Evolutionary conservation across 2,888 invertebrate species (phyloP).

Genomic region (Ormyrus rosae): DNA sequence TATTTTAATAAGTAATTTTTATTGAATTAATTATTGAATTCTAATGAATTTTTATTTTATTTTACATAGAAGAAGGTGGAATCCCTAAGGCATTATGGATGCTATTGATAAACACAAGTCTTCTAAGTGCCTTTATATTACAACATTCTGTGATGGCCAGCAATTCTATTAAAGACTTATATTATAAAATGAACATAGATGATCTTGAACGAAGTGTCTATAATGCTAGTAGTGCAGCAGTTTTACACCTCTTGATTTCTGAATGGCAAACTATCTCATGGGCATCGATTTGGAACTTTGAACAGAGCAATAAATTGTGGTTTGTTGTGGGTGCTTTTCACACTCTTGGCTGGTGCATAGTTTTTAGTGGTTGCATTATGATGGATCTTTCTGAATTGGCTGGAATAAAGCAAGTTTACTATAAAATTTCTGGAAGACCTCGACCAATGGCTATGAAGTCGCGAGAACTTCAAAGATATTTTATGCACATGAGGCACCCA

Average conservation of each 20-base stretch:
- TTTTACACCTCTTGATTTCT: conserved; percentile 76
- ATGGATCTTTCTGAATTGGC: conserved; percentile 81
- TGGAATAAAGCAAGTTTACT: conserved; percentile 81
- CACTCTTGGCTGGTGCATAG: conserved; percentile 78
- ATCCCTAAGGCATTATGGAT: conserved; percentile 73
- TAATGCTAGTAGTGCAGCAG: conserved; percentile 71
- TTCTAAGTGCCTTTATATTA: conserved; percentile 78
- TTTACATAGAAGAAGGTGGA: conserved; percentile 54
- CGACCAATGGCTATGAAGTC: conserved; percentile 79
- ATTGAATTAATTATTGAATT: not conserved
- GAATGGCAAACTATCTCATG: conserved; percentile 78
- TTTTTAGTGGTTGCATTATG: conserved; percentile 80
- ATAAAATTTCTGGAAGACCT: conserved; percentile 77
- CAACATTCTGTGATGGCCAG: conserved; percentile 80
- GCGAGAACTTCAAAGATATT: conserved; percentile 77
- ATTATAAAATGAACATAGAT: conserved; percentile 74
- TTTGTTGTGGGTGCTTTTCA: conserved; percentile 77
- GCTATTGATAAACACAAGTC: conserved; percentile 75
- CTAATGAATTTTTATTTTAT: not conserved
- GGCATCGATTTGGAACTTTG: conserved; percentile 78
- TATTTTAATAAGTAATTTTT: conserved; percentile 6
- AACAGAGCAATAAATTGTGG: conserved; percentile 75
- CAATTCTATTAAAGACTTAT: conserved; percentile 74
- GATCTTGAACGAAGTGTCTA: conserved; percentile 70
- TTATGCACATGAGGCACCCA: conserved; percentile 80